Evolutionary conservation across 2,888 invertebrate species (phyloP).

Genomic region (Sinelater perroti): DNA sequence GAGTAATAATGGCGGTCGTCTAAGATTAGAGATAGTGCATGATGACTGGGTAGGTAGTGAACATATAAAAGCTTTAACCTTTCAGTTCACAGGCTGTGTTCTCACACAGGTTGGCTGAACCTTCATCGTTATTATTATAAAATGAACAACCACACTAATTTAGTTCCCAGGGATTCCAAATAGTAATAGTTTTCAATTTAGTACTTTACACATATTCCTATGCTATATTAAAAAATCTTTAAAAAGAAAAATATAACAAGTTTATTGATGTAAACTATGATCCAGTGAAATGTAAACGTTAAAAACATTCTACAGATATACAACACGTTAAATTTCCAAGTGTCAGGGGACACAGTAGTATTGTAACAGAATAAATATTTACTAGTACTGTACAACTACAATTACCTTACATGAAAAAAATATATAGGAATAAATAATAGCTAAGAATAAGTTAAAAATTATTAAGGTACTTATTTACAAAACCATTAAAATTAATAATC

Average conservation of each 20-base stretch:
- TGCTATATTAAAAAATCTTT: background rate
- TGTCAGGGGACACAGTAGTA: conserved; percentile 21
- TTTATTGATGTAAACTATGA: conserved; percentile 54
- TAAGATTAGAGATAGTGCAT: too few species aligned
- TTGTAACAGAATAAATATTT: conserved; percentile 12
- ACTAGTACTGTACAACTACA: conserved; percentile 2
- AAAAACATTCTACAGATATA: conserved; percentile 44
- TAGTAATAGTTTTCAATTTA: too few species aligned
- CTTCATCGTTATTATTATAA: too few species aligned
- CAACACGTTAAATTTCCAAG: conserved; percentile 27
- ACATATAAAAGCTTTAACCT: too few species aligned
- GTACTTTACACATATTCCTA: too few species aligned
- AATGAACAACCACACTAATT: too few species aligned
- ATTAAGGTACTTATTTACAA: conserved; percentile 4
- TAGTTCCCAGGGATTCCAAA: too few species aligned
- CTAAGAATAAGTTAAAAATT: conserved; percentile 21
- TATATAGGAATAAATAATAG: conserved; percentile 19
- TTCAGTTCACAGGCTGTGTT: too few species aligned
- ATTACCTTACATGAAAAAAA: conserved; percentile 10
- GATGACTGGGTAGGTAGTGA: too few species aligned
- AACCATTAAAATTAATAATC: too few species aligned
- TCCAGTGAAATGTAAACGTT: conserved; percentile 50
- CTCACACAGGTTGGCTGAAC: too few species aligned
- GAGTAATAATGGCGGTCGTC: too few species aligned
- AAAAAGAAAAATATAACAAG: conserved; percentile 55